Evolutionary conservation across 1,140 invertebrate genomes (phyloP).

Genomic region (Drosophila chauvacae): DNA sequence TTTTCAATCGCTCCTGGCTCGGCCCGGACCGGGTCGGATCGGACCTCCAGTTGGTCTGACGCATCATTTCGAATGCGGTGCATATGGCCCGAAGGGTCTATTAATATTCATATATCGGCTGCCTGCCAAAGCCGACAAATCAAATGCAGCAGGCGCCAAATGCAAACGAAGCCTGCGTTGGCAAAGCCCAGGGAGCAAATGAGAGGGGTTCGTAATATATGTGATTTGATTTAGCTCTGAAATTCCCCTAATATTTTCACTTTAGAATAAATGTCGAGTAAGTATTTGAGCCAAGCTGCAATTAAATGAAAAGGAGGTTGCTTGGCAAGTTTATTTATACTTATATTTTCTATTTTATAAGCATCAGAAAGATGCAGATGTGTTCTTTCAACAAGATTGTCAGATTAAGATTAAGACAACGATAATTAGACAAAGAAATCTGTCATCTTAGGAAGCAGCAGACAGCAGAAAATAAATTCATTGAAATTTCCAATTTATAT

Average conservation of each 20-base stretch:
- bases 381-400: background rate
- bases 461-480: background rate
- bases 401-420: background rate
- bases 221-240: background rate
- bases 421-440: background rate
- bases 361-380: too few species aligned
- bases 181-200: constrained; percentile 16
- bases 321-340: background rate
- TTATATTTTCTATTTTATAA: background rate
- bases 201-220: constrained; percentile 2
- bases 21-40: background rate
- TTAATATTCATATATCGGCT: constrained; percentile 78
- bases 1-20: constrained; percentile 40
- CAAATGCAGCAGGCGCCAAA: constrained; percentile 73
- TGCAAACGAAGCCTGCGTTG: constrained; percentile 50
- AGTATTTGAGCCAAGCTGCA: background rate
- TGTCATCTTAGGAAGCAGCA: background rate
- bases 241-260: background rate
- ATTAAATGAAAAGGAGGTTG: background rate
- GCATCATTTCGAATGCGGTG: constrained; percentile 43
- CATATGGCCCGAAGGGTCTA: constrained; percentile 48
- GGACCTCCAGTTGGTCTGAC: constrained; percentile 3
- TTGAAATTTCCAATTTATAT: background rate
- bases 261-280: background rate
- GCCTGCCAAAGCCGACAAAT: constrained; percentile 67